Percentiles rank a stretch among this genome's conserved stretches.
These are phyloP conservation scores for Ibycter americanus DNA, from an alignment of 2,797 vertebrate genomes.

Conservation along the genomic window DNA sequence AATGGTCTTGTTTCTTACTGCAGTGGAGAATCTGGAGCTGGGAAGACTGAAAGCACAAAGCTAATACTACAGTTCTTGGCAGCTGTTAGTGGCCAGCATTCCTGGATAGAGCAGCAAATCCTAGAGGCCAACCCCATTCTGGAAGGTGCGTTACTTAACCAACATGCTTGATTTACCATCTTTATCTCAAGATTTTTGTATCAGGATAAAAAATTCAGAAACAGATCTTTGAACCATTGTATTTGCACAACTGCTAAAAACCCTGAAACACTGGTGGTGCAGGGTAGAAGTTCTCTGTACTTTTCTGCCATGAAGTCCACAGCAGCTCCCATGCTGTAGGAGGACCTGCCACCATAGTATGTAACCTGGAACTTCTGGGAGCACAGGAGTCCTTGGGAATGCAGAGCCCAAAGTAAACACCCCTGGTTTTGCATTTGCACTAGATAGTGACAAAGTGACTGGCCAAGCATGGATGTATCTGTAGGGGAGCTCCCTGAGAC, in stretches of 20 bases:
- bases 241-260: neutral
- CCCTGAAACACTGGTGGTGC: neutral
- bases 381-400: neutral
- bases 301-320: neutral
- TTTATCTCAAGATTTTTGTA: neutral
- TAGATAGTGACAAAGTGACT: neutral
- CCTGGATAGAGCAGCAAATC: conserved; percentile 96
- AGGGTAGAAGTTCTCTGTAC: neutral
- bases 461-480: neutral
- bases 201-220: neutral
- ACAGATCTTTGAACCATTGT: neutral
- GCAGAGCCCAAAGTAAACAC: neutral
- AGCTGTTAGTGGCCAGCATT: conserved; percentile 90
- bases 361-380: neutral
- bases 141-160: conserved; percentile 83
- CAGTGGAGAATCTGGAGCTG: conserved; percentile 96
- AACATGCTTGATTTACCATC: neutral
- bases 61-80: conserved; percentile 94
- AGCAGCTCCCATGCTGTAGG: neutral
- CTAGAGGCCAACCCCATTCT: conserved; percentile 95
- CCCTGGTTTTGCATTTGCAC: neutral
- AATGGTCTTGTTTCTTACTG: conserved; percentile 9
- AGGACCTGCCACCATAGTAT: neutral
- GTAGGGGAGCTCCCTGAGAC: neutral
- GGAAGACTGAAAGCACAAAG: conserved; percentile 96